phyloP scores from a whole-genome alignment of 2,888 invertebrate genomes.

The Tiliacea citrago region DNA sequence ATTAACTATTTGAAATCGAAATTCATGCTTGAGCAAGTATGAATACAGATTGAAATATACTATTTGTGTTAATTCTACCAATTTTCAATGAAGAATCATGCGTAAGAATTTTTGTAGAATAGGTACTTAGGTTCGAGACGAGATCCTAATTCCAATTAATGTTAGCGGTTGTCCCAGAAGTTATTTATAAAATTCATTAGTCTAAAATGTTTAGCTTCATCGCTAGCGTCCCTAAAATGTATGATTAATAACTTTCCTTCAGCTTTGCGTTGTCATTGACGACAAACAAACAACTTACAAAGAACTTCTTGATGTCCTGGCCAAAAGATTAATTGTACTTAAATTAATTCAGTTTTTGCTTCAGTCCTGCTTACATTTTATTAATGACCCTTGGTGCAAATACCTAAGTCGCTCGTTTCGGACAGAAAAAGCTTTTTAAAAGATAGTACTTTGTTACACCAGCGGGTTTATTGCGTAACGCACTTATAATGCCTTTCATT shows the following conservation, averaged over 20 bases:
- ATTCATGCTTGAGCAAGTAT: background rate
- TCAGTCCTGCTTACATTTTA: background rate
- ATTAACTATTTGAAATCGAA: background rate
- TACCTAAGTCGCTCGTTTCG: background rate
- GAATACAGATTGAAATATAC: background rate
- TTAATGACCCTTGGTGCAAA: background rate
- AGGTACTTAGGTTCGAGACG: background rate
- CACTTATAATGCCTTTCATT: too few relatives aligned
- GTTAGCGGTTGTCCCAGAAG: background rate
- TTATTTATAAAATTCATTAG: conserved; percentile 8
- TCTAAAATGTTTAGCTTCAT: conserved; percentile 1
- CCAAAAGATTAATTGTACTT: background rate
- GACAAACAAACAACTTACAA: background rate
- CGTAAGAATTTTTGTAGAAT: background rate
- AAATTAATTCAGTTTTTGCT: background rate
- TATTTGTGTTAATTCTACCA: background rate
- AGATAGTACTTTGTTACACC: too few relatives aligned
- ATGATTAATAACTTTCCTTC: background rate
- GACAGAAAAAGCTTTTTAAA: background rate
- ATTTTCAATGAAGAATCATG: background rate
- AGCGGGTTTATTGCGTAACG: too few relatives aligned
- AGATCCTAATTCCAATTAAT: background rate
- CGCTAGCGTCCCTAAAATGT: background rate
- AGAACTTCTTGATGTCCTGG: too few relatives aligned
- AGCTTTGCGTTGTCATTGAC: background rate